These are phyloP conservation scores for Thalassaphorura encarpata DNA, from an alignment of 1,140 invertebrate genomes.

Conservation along the genomic window DNA sequence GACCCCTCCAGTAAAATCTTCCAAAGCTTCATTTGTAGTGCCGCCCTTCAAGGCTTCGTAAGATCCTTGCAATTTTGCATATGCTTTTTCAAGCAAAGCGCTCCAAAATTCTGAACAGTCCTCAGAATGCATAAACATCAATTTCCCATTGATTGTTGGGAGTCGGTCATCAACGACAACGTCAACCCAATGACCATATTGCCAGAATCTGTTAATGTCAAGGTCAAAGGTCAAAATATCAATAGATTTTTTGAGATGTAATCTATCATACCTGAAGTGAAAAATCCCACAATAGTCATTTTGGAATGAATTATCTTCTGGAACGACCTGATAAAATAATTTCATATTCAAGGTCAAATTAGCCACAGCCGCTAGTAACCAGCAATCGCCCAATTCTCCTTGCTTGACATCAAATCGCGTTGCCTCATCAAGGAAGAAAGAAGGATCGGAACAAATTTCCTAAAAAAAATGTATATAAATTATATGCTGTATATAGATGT, in stretches of 20 bases:
- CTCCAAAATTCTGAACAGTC: constrained; percentile 95
- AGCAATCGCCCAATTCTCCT: constrained; percentile 93
- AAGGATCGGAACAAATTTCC: constrained; percentile 80
- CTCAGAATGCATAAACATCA: constrained; percentile 87
- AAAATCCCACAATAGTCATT: constrained; percentile 85
- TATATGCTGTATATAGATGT: too few relatives aligned
- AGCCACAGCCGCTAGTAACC: constrained; percentile 89
- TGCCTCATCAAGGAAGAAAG: constrained; percentile 86
- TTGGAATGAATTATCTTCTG: constrained; percentile 80
- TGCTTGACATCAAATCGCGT: constrained; percentile 90
- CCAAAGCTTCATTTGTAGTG: constrained; percentile 85
- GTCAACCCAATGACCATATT: constrained; percentile 41
- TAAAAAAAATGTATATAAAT: too few relatives aligned
- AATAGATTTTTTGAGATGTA: too few relatives aligned
- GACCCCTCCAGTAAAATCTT: too few relatives aligned
- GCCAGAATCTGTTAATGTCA: constrained; percentile 44
- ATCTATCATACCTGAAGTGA: constrained; percentile 77
- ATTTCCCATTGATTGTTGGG: constrained; percentile 69
- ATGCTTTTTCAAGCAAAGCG: constrained; percentile 93
- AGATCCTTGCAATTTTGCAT: constrained; percentile 92
- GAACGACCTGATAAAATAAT: constrained; percentile 86
- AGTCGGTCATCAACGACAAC: constrained; percentile 91
- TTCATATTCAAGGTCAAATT: constrained; percentile 80
- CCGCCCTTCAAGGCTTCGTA: constrained; percentile 97
- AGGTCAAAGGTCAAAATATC: neutral